phyloP scores from a whole-genome alignment of 2,888 invertebrate species.

The Dione vanillae region DNA sequence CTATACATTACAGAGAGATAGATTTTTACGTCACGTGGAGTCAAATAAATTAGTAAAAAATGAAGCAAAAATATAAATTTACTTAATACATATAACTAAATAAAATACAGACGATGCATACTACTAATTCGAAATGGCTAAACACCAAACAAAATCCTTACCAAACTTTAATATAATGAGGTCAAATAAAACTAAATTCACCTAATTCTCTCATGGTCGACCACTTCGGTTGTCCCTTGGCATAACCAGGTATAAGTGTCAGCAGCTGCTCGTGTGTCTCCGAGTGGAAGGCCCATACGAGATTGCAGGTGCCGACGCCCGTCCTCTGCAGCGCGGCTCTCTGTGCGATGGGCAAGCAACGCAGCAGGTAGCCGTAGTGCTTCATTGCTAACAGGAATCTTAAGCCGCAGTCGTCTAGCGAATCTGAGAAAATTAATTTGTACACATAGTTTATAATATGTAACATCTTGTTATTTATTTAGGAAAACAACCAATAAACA shows the following conservation, averaged over 20 bases:
- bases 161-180: too few relatives aligned
- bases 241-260: constrained; percentile 93
- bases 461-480: too few relatives aligned
- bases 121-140: too few relatives aligned
- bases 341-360: constrained; percentile 96
- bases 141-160: too few relatives aligned
- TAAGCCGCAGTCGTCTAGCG: constrained; percentile 98
- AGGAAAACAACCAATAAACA: too few relatives aligned
- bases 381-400: constrained; percentile 98
- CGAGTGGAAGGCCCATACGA: constrained; percentile 99
- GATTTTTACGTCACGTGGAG: too few relatives aligned
- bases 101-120: too few relatives aligned
- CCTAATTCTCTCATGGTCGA: constrained; percentile 94
- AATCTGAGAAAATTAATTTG: constrained; percentile 80
- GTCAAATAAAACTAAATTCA: constrained; percentile 46
- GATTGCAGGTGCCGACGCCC: constrained; percentile 94
- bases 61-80: too few relatives aligned
- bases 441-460: not conserved
- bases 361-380: constrained; percentile 96
- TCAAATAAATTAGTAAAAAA: too few relatives aligned
- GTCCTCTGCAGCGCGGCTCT: constrained; percentile 93
- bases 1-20: too few relatives aligned
- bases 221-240: constrained; percentile 95
- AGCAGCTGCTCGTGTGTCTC: constrained; percentile 98
- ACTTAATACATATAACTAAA: too few relatives aligned